Base-by-base conservation (phyloP, 2,113 vertebrate genomes). In the Acrocephalus kingi region DNA sequence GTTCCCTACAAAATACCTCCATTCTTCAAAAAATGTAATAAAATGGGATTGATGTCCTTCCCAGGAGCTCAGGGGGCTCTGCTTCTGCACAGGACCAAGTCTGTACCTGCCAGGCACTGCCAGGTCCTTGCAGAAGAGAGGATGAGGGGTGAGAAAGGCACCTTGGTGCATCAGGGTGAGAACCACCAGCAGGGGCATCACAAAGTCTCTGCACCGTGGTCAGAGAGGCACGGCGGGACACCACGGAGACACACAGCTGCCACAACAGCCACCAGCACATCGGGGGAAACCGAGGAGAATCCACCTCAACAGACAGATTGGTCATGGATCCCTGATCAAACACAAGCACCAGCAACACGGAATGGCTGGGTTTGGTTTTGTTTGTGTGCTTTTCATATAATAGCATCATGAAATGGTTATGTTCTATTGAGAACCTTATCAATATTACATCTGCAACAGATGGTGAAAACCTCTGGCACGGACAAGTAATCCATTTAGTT, bases 371-470 rank as follows among this genome's bases (percentile, higher is more conserved):
- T 49, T 79, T 77, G 59, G 13, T 14, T 74, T 87, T 18, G 28
- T 37, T 52, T 69, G 27, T 39, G 78, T 48, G 45, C 10, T 64
- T 79, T 69, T 63, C 8, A 4, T 61, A 23, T 17, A 43, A 66
- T 14, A 41, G 24, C 69, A 73, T 61, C 3, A 0, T 87, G 71
- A 73, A 89, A 43, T 31, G 15, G 20, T 62, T 61, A 16, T 20
- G 54, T 84, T 63, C 79, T 49, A 37, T 41, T 74, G 73, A 87
- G 84, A 63, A 68, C 11, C 39, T 91, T 74, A 84, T 92, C 73
- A 55, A 63, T 75, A 63, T 68, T 75, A 45, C 31, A 84, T 78
- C 52, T 88, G 72, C 64, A 93, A 28, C 82, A 95, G 90, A 78
- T 30, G 68, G 58, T 51, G 56, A 61, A 86, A 92, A 55, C 24